A percentile compares a stretch with the other conserved stretches of the same genome.
phyloP scores from a whole-genome alignment of 1,140 invertebrate genomes.

The Dolichoris vasculosae region DNA sequence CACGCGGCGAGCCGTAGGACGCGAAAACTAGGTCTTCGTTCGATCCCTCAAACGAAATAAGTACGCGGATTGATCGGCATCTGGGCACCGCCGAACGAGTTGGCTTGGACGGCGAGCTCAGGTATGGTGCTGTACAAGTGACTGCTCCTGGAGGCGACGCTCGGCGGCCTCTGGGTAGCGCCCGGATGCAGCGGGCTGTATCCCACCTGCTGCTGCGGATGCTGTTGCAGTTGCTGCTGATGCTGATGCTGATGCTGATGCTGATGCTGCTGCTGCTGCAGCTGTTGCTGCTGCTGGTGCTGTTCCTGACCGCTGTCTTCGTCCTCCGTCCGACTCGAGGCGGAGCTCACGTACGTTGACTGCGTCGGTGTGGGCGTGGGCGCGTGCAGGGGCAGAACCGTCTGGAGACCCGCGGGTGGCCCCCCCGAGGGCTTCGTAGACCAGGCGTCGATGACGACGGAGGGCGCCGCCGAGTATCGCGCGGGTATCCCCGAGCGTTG shows the following conservation, averaged over 20 bases:
- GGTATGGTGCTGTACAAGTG: conserved; percentile 77
- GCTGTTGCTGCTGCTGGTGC: conserved; percentile 71
- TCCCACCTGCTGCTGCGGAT: conserved; percentile 63
- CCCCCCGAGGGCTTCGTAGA: conserved; percentile 70
- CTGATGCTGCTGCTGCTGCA: conserved; percentile 64
- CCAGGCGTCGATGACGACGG: conserved; percentile 75
- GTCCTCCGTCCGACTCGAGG: conserved; percentile 78
- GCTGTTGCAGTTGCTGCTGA: conserved; percentile 66
- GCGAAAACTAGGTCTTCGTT: background rate
- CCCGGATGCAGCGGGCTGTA: conserved; percentile 66
- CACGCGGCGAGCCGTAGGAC: background rate
- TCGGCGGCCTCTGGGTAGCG: conserved; percentile 62
- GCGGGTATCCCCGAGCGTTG: conserved; percentile 66
- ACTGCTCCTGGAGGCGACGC: conserved; percentile 70
- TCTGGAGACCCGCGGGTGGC: conserved; percentile 57
- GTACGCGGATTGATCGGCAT: conserved; percentile 71
- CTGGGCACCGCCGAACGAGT: conserved; percentile 56
- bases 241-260: conserved; percentile 68
- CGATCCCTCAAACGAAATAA: conserved; percentile 68
- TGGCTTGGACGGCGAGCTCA: conserved; percentile 69
- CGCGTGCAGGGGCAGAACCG: conserved; percentile 71
- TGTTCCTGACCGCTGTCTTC: conserved; percentile 77
- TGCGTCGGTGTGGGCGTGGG: conserved; percentile 79
- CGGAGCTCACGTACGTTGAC: conserved; percentile 79
- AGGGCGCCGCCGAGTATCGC: conserved; percentile 77